A percentile compares a stretch with the other conserved stretches of the same genome.
Conservation (phyloP, 2,888 invertebrate species). For the Aspidiotus rigidus region DNA sequence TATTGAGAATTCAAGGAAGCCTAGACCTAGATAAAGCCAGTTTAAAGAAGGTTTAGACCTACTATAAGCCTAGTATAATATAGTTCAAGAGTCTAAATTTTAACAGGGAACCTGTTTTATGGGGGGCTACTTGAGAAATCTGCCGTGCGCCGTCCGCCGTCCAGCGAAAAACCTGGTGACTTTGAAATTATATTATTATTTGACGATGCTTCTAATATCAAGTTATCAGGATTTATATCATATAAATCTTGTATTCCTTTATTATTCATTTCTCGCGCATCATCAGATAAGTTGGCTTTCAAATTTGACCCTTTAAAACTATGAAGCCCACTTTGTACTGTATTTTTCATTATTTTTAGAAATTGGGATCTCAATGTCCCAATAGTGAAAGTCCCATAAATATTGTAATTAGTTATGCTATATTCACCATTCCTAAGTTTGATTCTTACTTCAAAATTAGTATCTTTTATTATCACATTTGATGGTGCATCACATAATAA, state of each 20-base stretch:
- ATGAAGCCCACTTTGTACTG: conserved; percentile 4
- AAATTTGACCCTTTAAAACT: conserved; percentile 4
- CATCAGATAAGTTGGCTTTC: conserved; percentile 2
- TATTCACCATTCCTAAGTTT: neutral
- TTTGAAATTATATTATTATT: too few relatives aligned
- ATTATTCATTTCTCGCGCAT: conserved; percentile 1
- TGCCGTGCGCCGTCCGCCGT: too few relatives aligned
- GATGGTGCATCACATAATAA: conserved; percentile 1
- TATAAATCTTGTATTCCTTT: conserved; percentile 2
- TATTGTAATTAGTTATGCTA: conserved; percentile 2
- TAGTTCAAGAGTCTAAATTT: too few relatives aligned
- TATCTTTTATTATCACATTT: conserved; percentile 1
- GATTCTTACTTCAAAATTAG: conserved; percentile 1
- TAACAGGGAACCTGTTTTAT: too few relatives aligned
- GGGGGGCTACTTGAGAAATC: too few relatives aligned
- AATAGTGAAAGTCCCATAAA: conserved; percentile 1
- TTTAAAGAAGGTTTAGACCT: too few relatives aligned
- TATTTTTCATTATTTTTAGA: conserved; percentile 4
- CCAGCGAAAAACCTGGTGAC: too few relatives aligned
- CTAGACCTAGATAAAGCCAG: too few relatives aligned
- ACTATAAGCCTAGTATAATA: too few relatives aligned
- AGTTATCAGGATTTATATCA: neutral
- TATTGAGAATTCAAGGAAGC: too few relatives aligned
- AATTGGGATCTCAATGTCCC: conserved; percentile 4
- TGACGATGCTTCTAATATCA: neutral